These are phyloP conservation scores for human DNA, from an alignment of 2,113 vertebrate genomes.

Conservation along the genomic window GRCh38 chr6:40121501-40122000, in stretches of 20 bases:
- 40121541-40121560: neutral
- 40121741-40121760: neutral
- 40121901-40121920: neutral
- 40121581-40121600: neutral
- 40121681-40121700: neutral
- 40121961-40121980: neutral
- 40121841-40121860: neutral
- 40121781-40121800: neutral
- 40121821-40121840: neutral
- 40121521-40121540: neutral
- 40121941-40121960: neutral
- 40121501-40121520: neutral
- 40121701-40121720: neutral
- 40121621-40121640: neutral
- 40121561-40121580: neutral
- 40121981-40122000: neutral
- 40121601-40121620: neutral
- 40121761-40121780: neutral
- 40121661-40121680: neutral
- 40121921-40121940: neutral
- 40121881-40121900: neutral
- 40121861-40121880: neutral
- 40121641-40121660: neutral
- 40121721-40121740: neutral
- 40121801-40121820: neutral